These are phyloP conservation scores for Zophobas atratus DNA, from an alignment of 1,140 invertebrate genomes.

Conservation along the genomic window DNA sequence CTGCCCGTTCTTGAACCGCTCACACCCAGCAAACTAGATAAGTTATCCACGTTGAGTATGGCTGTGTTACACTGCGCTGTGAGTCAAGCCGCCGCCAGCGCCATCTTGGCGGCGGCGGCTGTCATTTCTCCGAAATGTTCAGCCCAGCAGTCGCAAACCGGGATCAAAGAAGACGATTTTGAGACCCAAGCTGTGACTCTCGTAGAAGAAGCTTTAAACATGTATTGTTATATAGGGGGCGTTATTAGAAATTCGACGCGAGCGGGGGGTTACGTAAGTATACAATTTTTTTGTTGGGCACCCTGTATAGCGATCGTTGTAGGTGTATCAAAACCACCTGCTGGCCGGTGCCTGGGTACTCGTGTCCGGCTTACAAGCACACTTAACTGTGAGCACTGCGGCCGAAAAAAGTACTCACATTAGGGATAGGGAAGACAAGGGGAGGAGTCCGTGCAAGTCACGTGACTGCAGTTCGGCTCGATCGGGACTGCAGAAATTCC, in stretches of 20 bases:
- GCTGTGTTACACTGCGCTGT: conserved; percentile 85
- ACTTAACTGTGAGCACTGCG: conserved; percentile 74
- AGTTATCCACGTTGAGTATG: conserved; percentile 85
- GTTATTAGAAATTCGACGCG: conserved; percentile 88
- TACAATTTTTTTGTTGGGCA: conserved; percentile 19
- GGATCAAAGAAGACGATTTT: conserved; percentile 75
- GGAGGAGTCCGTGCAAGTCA: conserved; percentile 77
- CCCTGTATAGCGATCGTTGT: conserved; percentile 4
- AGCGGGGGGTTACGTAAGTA: conserved; percentile 87
- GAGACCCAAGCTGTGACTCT: conserved; percentile 79
- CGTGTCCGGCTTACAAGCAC: conserved; percentile 86
- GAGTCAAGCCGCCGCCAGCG: conserved; percentile 78
- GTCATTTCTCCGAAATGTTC: conserved; percentile 75
- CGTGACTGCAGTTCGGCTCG: conserved; percentile 69
- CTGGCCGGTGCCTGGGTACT: conserved; percentile 91
- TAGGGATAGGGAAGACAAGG: conserved; percentile 72
- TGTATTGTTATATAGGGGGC: conserved; percentile 86
- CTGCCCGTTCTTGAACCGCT: conserved; percentile 91
- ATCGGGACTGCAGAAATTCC: conserved; percentile 68
- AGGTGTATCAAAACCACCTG: conserved; percentile 91
- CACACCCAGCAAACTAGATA: conserved; percentile 83
- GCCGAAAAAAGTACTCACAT: conserved; percentile 69
- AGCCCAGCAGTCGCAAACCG: conserved; percentile 58
- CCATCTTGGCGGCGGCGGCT: conserved; percentile 77
- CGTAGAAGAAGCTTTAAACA: conserved; percentile 83